Conservation (phyloP, 2,797 vertebrate genomes). For the Bufotes viridis region DNA sequence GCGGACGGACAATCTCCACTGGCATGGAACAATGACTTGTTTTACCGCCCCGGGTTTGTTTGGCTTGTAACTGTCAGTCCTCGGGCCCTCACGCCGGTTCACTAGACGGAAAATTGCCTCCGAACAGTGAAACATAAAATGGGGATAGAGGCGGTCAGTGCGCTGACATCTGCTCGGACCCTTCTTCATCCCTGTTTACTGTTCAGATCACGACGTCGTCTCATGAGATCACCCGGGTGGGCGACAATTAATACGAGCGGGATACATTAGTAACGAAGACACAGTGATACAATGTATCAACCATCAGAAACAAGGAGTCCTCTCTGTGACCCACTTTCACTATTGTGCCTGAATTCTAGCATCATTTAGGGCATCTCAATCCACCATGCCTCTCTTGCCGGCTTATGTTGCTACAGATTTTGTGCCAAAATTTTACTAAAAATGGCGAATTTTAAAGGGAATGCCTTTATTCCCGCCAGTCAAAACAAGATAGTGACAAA, state of each 20-base stretch:
- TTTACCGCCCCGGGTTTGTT: constrained; percentile 13
- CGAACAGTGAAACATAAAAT: background rate
- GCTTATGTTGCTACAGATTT: too few species aligned
- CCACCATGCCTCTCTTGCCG: too few species aligned
- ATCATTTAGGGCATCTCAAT: too few species aligned
- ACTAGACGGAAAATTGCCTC: constrained; percentile 29
- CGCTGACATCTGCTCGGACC: constrained; percentile 15
- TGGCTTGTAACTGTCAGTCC: constrained; percentile 22
- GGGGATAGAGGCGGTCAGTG: background rate
- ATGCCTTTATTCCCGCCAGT: too few species aligned
- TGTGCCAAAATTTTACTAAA: too few species aligned
- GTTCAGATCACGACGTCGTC: background rate
- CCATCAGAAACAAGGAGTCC: too few species aligned
- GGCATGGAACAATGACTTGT: constrained; percentile 33
- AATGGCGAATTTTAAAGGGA: too few species aligned
- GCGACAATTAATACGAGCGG: constrained; percentile 11
- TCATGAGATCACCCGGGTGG: background rate
- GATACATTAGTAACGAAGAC: background rate
- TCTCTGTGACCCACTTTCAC: too few species aligned
- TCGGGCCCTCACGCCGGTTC: constrained; percentile 17
- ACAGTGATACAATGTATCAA: background rate
- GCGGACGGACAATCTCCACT: constrained; percentile 29
- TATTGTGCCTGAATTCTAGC: too few species aligned
- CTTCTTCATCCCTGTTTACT: background rate
- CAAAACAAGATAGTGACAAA: too few species aligned